These are phyloP conservation scores for Octomys mimax DNA, from an alignment of 2,797 vertebrate species.

Conservation along the genomic window DNA sequence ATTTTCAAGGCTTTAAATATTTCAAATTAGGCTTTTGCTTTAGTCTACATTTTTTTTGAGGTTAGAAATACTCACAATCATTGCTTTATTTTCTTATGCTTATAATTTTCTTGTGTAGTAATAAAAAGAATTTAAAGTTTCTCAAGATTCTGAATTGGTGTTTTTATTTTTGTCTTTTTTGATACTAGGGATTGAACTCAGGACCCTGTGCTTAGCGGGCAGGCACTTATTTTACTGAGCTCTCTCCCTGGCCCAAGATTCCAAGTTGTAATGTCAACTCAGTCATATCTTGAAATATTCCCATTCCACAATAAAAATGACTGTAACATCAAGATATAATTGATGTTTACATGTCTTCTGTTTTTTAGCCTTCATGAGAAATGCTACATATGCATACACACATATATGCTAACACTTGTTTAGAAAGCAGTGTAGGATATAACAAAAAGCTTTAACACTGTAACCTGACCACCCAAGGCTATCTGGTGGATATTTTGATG, in stretches of 20 bases:
- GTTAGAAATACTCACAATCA: no score
- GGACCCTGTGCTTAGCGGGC: no score
- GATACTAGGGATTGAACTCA: no score
- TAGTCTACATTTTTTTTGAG: not conserved
- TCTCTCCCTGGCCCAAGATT: not conserved
- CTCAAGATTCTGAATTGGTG: constrained; percentile 8
- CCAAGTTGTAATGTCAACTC: constrained; percentile 36
- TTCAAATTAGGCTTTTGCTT: constrained; percentile 29
- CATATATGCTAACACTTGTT: not conserved
- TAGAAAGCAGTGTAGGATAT: not conserved
- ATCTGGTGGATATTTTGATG: not conserved
- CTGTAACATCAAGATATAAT: not conserved
- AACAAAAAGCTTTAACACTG: not conserved
- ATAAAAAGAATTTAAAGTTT: constrained; percentile 50
- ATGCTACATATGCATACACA: not conserved
- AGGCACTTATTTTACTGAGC: no score
- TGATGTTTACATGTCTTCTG: not conserved
- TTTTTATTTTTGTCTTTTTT: no score
- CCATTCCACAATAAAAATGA: constrained; percentile 33
- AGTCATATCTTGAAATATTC: constrained; percentile 24
- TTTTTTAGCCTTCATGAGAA: not conserved
- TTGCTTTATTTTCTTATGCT: not conserved
- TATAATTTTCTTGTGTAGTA: not conserved
- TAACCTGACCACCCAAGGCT: not conserved
- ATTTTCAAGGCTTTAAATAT: constrained; percentile 54